phyloP scores from a whole-genome alignment of 2,888 invertebrate genomes.

The Metacarcinus magister region DNA sequence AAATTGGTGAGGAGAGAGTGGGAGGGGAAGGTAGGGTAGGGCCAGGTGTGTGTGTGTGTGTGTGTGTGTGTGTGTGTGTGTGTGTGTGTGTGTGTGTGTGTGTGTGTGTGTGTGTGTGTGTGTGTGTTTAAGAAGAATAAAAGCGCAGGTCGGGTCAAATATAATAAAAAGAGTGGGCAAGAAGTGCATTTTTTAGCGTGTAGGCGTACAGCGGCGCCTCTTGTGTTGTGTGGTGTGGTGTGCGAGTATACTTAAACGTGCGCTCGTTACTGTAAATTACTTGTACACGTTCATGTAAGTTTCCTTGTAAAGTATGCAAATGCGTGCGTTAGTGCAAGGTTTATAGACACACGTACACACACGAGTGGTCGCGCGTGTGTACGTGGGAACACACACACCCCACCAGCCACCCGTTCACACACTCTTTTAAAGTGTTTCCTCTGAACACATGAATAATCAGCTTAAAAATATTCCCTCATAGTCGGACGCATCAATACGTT shows the following conservation, averaged over 20 bases:
- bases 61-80: slow-evolving; percentile 17
- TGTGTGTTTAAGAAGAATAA: background rate
- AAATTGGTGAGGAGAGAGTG: background rate
- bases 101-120: slow-evolving; percentile 34
- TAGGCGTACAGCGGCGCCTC: slow-evolving; percentile 1
- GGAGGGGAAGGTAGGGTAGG: background rate
- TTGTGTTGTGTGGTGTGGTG: background rate
- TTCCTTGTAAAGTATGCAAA: slow-evolving; percentile 36
- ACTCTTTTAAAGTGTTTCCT: background rate
- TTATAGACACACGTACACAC: background rate
- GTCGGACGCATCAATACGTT: background rate
- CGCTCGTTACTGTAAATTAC: slow-evolving; percentile 7
- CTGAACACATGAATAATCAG: background rate
- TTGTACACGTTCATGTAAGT: slow-evolving; percentile 1
- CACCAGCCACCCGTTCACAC: background rate
- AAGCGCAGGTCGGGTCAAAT: background rate
- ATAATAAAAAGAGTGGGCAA: background rate
- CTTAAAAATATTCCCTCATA: background rate
- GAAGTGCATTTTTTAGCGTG: background rate
- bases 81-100: slow-evolving; percentile 29
- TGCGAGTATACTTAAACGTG: background rate
- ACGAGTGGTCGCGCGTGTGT: background rate
- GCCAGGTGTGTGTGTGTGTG: background rate
- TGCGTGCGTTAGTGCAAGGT: slow-evolving; percentile 48
- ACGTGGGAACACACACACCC: background rate